These are phyloP conservation scores for Phyllotis vaccarum DNA, from an alignment of 2,797 vertebrate species.

Conservation along the genomic window DNA sequence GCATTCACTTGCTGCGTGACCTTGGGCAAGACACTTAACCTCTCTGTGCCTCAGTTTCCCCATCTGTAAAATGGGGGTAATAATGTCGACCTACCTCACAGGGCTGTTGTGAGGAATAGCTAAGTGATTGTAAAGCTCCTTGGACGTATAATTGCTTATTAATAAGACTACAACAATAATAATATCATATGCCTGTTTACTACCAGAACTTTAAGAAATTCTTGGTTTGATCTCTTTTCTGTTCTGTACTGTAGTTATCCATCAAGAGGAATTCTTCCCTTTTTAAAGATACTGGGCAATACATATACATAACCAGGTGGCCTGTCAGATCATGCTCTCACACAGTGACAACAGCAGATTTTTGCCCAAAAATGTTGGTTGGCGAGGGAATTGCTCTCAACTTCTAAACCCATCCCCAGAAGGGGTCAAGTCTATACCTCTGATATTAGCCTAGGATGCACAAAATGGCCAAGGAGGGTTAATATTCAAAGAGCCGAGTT, in stretches of 20 bases:
- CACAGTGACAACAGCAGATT: neutral
- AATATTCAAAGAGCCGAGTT: neutral
- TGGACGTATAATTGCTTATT: constrained; percentile 84
- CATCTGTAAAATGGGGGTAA: constrained; percentile 85
- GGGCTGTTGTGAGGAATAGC: constrained; percentile 86
- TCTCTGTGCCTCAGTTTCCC: constrained; percentile 86
- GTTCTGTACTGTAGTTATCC: constrained; percentile 70
- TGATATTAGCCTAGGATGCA: neutral
- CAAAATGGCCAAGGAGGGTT: neutral
- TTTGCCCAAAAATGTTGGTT: constrained; percentile 4
- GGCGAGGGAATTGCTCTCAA: neutral
- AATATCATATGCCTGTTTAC: constrained; percentile 85
- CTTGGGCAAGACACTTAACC: constrained; percentile 85
- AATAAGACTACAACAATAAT: constrained; percentile 84
- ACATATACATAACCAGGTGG: neutral
- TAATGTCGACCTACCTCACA: constrained; percentile 85
- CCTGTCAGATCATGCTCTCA: constrained; percentile 4
- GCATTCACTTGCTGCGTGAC: constrained; percentile 76
- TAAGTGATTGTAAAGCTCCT: constrained; percentile 85
- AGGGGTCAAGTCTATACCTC: neutral
- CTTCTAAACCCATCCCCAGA: neutral
- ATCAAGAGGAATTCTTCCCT: constrained; percentile 26
- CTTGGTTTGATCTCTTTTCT: constrained; percentile 76
- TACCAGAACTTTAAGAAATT: constrained; percentile 81
- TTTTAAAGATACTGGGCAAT: constrained; percentile 10